phyloP scores from a whole-genome alignment of 2,888 invertebrate species.

The Heliconius erato region DNA sequence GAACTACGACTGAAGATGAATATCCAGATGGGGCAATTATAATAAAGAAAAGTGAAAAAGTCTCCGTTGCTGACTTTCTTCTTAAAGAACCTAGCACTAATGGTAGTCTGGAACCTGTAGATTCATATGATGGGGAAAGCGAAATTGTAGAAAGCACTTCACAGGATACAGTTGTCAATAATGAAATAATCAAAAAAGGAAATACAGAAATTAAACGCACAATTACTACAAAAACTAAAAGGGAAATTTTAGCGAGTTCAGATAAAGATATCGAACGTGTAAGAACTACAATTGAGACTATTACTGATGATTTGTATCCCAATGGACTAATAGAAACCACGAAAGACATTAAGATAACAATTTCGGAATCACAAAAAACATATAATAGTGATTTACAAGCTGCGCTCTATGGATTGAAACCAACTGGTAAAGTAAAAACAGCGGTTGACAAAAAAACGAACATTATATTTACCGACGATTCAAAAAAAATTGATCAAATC shows the following conservation, averaged over 20 bases:
- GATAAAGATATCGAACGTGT: conserved; percentile 85
- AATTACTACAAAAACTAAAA: conserved; percentile 79
- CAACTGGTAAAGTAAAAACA: conserved; percentile 79
- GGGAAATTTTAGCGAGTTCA: conserved; percentile 80
- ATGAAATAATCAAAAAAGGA: conserved; percentile 73
- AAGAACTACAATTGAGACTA: conserved; percentile 85
- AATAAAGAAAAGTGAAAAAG: conserved; percentile 77
- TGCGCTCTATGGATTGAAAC: conserved; percentile 73
- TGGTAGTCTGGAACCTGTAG: conserved; percentile 58
- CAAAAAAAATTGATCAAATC: conserved; percentile 77
- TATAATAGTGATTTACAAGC: conserved; percentile 79
- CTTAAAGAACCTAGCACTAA: conserved; percentile 58
- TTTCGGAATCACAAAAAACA: conserved; percentile 82
- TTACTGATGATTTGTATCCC: conserved; percentile 79
- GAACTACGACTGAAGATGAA: conserved; percentile 70
- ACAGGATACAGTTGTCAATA: conserved; percentile 75
- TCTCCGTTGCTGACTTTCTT: conserved; percentile 74
- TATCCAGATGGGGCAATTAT: conserved; percentile 76
- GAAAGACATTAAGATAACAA: conserved; percentile 83
- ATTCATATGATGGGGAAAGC: conserved; percentile 66
- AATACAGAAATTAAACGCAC: conserved; percentile 72
- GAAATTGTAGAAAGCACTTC: conserved; percentile 77
- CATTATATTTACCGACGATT: conserved; percentile 73
- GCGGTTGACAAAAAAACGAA: conserved; percentile 83
- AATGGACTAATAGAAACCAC: conserved; percentile 86